Base-by-base conservation (phyloP, 2,888 invertebrate species). In the Agrochola circellaris region DNA sequence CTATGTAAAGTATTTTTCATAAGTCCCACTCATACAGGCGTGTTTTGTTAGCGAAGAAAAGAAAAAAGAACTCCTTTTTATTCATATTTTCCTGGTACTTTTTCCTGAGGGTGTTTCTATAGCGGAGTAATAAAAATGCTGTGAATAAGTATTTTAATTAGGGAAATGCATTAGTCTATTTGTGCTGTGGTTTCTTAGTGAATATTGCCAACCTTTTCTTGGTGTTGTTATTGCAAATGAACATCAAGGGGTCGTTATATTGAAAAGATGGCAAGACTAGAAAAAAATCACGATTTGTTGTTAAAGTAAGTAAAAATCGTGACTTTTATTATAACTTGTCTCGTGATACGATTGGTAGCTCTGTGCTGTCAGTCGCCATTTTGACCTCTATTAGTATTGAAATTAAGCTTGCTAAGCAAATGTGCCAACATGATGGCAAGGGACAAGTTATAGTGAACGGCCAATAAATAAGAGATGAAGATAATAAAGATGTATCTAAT, bases 1-100 rank as follows among this genome's bases (percentile, higher is more conserved):
- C 70, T 65, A 73, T 60, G 67, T 54, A 45, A 70, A 67, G 71
- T 48, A 81, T 84, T 75, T 83, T 75, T 78, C 72, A 75, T 82
- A 83, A 74, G 69, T 66, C 38, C 60, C 64, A 42, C 51, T 82
- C 66, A 67, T 71, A 38, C 42, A 17, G 13, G 51, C 42, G 13
- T 23, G 70, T 81, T 71, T 56, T 81, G 73, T 66, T 71, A 23
- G 26, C 23, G 20, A 2, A 51, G 48, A 71, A 68, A 34, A 58
- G 17, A 34, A 54, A 61, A 79, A 70, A 60, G 17, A 70, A 7
- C 61, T 66, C 42, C 5, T 61, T 38, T 48, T n/a, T 65, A 58
- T 58, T 68, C 58, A 73, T 77, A 61, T 34, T 77, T n/a, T 42
- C 81, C 77, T 74, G 23, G 73, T 83, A 83, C 60, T 42, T 76